Percentiles rank a stretch among this genome's conserved stretches.
These are phyloP conservation scores for Cynocephalus volans DNA, from an alignment of 2,113 vertebrate species.

Conservation along the genomic window DNA sequence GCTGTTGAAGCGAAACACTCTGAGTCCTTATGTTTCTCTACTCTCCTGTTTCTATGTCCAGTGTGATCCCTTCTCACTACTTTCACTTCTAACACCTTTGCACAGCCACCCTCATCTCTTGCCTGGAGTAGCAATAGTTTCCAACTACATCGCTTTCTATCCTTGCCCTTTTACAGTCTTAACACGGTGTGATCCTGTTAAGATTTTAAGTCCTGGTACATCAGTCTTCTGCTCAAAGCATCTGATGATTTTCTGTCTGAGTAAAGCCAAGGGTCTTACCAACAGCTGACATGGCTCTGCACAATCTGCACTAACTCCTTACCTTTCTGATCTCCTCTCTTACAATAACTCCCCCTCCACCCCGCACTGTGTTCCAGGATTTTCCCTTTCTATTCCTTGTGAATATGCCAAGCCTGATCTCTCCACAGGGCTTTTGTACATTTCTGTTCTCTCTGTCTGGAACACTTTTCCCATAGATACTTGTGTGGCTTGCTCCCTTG, in stretches of 20 bases:
- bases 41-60: not conserved
- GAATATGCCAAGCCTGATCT: not conserved
- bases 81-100: not conserved
- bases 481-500: not conserved
- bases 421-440: not conserved
- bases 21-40: not conserved
- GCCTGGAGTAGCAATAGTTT: not conserved
- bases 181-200: not conserved
- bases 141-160: rapidly evolving
- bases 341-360: rapidly evolving
- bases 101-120: not conserved
- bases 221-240: not conserved
- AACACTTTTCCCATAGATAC: not conserved
- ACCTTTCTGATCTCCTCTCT: not conserved
- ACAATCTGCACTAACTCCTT: not conserved
- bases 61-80: not conserved
- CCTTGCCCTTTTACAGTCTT: not conserved
- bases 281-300: not conserved
- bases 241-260: not conserved
- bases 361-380: not conserved
- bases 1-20: not conserved
- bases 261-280: not conserved
- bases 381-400: not conserved
- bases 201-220: not conserved
- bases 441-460: not conserved